phyloP scores from a whole-genome alignment of 2,113 vertebrate genomes.

The Barnardius zonarius region DNA sequence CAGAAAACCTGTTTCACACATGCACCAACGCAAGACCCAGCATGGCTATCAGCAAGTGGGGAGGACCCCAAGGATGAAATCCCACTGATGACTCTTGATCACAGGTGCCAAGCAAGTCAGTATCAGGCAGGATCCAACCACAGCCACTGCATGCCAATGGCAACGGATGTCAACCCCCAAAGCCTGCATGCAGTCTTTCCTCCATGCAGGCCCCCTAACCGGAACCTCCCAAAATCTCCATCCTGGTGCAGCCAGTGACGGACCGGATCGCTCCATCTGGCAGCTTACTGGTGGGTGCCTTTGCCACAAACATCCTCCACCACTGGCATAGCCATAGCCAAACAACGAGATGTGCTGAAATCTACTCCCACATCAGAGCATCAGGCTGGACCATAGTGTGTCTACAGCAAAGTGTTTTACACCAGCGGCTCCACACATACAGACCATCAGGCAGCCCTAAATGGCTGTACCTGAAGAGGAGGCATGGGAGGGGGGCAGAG shows the following conservation, averaged over 20 bases:
- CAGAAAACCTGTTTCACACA: not conserved
- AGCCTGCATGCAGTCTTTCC: not conserved
- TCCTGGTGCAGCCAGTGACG: not conserved
- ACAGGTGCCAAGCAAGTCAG: not conserved
- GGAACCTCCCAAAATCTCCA: not conserved
- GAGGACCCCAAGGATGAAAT: not conserved
- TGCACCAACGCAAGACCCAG: rapidly evolving
- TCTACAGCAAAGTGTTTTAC: not conserved
- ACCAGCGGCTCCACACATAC: not conserved
- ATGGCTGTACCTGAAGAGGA: not conserved
- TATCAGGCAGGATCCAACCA: not conserved
- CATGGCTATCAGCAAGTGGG: rapidly evolving
- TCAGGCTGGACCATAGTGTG: not conserved
- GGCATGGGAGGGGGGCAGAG: not conserved
- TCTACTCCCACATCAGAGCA: not conserved
- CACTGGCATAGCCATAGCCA: not conserved
- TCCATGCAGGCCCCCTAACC: not conserved
- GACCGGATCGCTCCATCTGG: not conserved
- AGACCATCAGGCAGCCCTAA: not conserved
- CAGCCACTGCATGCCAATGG: rapidly evolving
- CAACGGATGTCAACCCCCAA: not conserved
- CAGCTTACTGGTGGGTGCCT: not conserved
- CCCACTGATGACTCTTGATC: not conserved
- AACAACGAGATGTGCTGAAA: not conserved
- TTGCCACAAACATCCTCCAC: not conserved